Base-by-base conservation (phyloP, 2,888 invertebrate genomes). In the Calliscelio sp. region DNA sequence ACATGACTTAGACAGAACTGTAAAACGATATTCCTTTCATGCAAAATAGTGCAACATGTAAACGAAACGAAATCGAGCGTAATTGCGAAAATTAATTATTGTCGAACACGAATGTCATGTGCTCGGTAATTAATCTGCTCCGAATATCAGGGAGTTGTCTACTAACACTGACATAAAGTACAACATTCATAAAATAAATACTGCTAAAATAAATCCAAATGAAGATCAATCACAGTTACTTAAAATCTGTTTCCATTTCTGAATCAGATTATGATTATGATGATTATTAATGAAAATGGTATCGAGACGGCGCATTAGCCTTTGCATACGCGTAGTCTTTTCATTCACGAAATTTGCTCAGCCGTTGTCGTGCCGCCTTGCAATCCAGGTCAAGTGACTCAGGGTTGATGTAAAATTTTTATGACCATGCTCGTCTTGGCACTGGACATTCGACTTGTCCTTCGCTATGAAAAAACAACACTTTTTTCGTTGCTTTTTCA, bases 71-170 rank as follows among this genome's bases (percentile, higher is more conserved):
- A 88, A 85, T 88, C 87, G 87, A 87, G 86, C 87, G 88, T 91
- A 91, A 92, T 92, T 90, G 90, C 87, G 90, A 90, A 91, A 92
- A 93, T 92, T 91, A 93, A 93, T 93, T 92, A 92, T 92, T 90
- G 89, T 89, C 91, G 87, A 89, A 90, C 91, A 91, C 91, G 90
- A 91, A 91, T 91, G 91, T 91, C 91, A 91, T 90, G 89, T 89
- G 90, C 90, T 88, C 89, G 87, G 90, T 92, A 91, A 93, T 92
- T 92, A 92, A 89, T 89, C 71, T 89, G 84, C 84, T 91, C 92
- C 90, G 90, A 89, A 91, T 89, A 90, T 88, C 87, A 87, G 87
- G 87, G 89, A 90, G 90, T 91, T 90, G 90, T 92, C 92, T 70
- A 91, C 90, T 89, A 88, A 90, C 79, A 65, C 70, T 88, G 86